Evolutionary conservation across 1,140 invertebrate species (phyloP).

Genomic region (Pogonus chalceus): DNA sequence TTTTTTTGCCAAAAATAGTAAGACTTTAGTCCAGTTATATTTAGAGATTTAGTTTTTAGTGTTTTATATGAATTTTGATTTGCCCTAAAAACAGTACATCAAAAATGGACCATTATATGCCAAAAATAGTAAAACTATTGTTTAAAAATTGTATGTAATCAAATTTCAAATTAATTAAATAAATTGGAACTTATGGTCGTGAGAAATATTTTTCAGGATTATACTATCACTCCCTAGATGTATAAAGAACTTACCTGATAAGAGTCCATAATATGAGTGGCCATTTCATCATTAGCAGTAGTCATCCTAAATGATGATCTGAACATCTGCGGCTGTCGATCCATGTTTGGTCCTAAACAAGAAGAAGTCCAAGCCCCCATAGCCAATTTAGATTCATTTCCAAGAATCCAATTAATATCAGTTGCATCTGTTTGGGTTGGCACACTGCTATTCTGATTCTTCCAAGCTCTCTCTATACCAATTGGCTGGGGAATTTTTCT

Average conservation of each 20-base stretch:
- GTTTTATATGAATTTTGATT: too few species aligned
- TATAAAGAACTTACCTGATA: slow-evolving; percentile 34
- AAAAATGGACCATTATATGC: too few species aligned
- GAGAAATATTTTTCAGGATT: too few species aligned
- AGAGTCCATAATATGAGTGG: slow-evolving; percentile 39
- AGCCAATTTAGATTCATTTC: slow-evolving; percentile 36
- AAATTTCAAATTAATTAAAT: too few species aligned
- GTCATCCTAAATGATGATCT: slow-evolving; percentile 29
- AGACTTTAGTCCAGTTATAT: too few species aligned
- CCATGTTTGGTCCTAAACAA: slow-evolving; percentile 31
- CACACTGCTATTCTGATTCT: slow-evolving; percentile 39
- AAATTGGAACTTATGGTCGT: too few species aligned
- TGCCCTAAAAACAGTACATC: too few species aligned
- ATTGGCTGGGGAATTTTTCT: slow-evolving; percentile 65
- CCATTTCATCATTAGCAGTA: slow-evolving; percentile 34
- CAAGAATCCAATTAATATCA: slow-evolving; percentile 50
- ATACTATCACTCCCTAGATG: not conserved
- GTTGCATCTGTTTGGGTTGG: slow-evolving; percentile 30
- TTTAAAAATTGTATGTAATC: not conserved
- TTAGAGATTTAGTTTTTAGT: too few species aligned
- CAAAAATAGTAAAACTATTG: not conserved
- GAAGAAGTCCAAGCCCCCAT: slow-evolving; percentile 32
- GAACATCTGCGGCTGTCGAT: slow-evolving; percentile 25
- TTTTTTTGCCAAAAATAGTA: too few species aligned
- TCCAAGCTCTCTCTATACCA: slow-evolving; percentile 64